Conservation (phyloP, 2,113 vertebrate genomes). For the Abramis brama region DNA sequence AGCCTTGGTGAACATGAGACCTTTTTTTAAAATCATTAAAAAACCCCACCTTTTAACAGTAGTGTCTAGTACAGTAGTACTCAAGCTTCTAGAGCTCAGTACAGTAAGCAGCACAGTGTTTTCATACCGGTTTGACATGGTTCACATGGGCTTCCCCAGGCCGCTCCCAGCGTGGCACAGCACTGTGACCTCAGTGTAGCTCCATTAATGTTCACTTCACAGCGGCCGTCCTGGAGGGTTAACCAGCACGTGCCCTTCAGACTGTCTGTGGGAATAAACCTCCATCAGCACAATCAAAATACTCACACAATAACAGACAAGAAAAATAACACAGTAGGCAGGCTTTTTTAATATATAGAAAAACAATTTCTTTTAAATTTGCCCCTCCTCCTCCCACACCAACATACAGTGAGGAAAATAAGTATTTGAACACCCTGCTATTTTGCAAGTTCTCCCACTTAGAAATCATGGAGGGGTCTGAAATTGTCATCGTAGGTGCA, state of each 20-base stretch:
- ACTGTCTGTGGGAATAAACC: constrained; percentile 68
- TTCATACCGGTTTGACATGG: constrained; percentile 75
- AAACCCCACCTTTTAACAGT: not conserved
- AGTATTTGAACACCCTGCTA: too few species aligned
- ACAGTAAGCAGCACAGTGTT: not conserved
- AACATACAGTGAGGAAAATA: too few species aligned
- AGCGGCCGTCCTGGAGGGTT: constrained; percentile 75
- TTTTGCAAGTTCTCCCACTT: too few species aligned
- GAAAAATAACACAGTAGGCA: not conserved
- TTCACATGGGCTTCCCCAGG: constrained; percentile 83
- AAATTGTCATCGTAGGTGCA: too few species aligned
- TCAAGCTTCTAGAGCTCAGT: not conserved
- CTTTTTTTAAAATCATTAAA: not conserved
- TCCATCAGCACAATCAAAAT: not conserved
- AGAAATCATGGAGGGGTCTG: too few species aligned
- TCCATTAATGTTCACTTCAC: constrained; percentile 82
- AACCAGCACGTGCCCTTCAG: constrained; percentile 83
- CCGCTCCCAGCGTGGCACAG: constrained; percentile 80
- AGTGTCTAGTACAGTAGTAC: not conserved
- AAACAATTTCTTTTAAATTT: not conserved
- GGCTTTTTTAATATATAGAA: not conserved
- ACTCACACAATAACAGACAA: not conserved
- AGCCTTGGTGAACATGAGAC: not conserved
- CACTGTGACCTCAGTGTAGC: constrained; percentile 82
- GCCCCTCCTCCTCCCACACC: too few species aligned